These are phyloP conservation scores for Sicus ferrugineus DNA, from an alignment of 2,888 invertebrate species.

Conservation along the genomic window DNA sequence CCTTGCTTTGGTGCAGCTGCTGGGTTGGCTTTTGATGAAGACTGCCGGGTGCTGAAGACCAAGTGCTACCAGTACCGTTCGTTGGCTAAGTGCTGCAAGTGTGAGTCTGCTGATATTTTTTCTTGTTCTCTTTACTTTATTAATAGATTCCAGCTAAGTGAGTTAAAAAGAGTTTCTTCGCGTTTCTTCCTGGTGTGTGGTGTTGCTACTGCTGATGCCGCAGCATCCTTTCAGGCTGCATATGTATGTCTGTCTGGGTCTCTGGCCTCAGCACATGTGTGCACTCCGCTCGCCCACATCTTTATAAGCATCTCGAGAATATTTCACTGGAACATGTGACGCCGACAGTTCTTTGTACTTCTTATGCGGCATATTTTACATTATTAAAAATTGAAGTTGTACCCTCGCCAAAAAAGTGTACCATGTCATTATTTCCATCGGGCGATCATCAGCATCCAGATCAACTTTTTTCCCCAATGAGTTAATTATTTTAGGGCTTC, in stretches of 20 bases:
- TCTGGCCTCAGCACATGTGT: not conserved
- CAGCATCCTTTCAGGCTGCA: not conserved
- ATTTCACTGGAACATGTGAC: not conserved
- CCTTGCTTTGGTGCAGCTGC: not conserved
- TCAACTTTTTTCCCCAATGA: not conserved
- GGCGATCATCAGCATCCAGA: not conserved
- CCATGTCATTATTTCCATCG: not conserved
- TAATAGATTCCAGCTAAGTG: constrained; percentile 8
- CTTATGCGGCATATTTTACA: not conserved
- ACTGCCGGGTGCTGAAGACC: not conserved
- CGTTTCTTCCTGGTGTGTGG: not conserved
- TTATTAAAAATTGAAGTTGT: not conserved
- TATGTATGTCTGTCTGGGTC: not conserved
- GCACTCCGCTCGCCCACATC: no score
- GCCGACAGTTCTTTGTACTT: not conserved
- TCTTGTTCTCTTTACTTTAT: constrained; percentile 5
- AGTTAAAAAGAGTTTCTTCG: not conserved
- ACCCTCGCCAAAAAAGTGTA: not conserved
- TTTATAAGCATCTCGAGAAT: not conserved
- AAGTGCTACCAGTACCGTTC: not conserved
- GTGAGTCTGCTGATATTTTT: not conserved
- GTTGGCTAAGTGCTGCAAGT: not conserved
- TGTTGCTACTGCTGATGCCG: not conserved
- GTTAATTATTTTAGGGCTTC: not conserved
- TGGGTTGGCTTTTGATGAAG: not conserved